Conservation (phyloP, 2,888 invertebrate genomes). For the Podotricha telesiphe region DNA sequence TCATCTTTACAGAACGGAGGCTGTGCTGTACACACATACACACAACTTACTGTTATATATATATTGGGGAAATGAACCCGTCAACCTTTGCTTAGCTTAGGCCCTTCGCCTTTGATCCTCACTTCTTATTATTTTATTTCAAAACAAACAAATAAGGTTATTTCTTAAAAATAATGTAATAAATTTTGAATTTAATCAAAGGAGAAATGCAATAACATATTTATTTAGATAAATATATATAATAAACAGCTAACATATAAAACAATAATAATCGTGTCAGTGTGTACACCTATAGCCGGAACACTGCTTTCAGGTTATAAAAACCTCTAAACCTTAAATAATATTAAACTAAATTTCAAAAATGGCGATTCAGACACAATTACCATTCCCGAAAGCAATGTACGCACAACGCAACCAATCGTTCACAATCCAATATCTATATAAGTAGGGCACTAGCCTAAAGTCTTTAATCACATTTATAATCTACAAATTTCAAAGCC, state of each 20-base stretch:
- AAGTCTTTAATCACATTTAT: slow-evolving; percentile 21
- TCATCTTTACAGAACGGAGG: slow-evolving; percentile 68
- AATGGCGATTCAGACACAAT: slow-evolving; percentile 40
- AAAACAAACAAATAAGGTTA: not conserved
- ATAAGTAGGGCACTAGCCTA: slow-evolving; percentile 50
- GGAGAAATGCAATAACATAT: too few relatives aligned
- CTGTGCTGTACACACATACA: slow-evolving; percentile 26
- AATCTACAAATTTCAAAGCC: slow-evolving; percentile 19
- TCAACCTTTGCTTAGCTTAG: slow-evolving; percentile 8
- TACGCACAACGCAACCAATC: slow-evolving; percentile 51
- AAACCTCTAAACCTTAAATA: slow-evolving; percentile 20
- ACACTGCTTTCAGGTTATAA: slow-evolving; percentile 44
- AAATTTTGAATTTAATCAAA: not conserved
- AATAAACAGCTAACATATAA: not conserved
- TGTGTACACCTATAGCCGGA: slow-evolving; percentile 33
- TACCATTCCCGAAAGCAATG: slow-evolving; percentile 53
- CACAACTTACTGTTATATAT: not conserved
- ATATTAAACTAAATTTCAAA: slow-evolving; percentile 27
- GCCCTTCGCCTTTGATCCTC: slow-evolving; percentile 10
- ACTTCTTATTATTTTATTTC: too few relatives aligned
- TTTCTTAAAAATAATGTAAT: not conserved
- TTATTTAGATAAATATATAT: not conserved
- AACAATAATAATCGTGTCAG: slow-evolving; percentile 11
- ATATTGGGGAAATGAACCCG: slow-evolving; percentile 3
- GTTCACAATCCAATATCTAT: slow-evolving; percentile 55